A percentile compares a stretch with the other conserved stretches of the same genome.
Evolutionary conservation across 2,797 vertebrate genomes (phyloP).

Genomic region (Cossypha heuglini): DNA sequence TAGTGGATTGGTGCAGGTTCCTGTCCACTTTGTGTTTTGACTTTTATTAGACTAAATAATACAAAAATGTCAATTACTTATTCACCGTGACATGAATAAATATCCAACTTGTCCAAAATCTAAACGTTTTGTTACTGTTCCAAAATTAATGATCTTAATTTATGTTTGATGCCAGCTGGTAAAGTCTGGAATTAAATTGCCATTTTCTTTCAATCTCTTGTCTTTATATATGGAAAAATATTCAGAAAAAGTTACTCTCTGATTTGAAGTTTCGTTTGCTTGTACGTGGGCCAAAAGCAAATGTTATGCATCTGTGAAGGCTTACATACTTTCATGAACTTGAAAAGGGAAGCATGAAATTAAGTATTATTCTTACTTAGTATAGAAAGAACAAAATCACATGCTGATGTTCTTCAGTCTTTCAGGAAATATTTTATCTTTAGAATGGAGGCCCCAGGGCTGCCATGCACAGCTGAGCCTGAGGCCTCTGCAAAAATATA

Average conservation of each 20-base stretch:
- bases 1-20: not conserved
- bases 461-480: not conserved
- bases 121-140: not conserved
- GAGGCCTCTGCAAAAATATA: not conserved
- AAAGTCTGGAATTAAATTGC: slow-evolving; percentile 4
- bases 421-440: slow-evolving; percentile 38
- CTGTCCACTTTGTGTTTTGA: not conserved
- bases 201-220: not conserved
- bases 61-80: not conserved
- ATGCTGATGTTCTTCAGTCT: not conserved
- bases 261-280: slow-evolving; percentile 19
- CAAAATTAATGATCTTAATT: not conserved
- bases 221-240: slow-evolving; percentile 22
- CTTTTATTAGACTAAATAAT: not conserved
- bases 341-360: slow-evolving; percentile 36
- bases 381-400: slow-evolving; percentile 23
- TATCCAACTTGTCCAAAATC: not conserved
- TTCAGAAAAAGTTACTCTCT: not conserved
- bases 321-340: not conserved
- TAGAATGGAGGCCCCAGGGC: not conserved
- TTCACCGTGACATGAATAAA: not conserved
- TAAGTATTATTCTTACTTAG: slow-evolving; percentile 9
- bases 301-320: not conserved
- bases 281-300: slow-evolving; percentile 7
- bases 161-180: not conserved